phyloP scores from a whole-genome alignment of 2,113 vertebrate species.

The Chaetorhynchus papuensis region DNA sequence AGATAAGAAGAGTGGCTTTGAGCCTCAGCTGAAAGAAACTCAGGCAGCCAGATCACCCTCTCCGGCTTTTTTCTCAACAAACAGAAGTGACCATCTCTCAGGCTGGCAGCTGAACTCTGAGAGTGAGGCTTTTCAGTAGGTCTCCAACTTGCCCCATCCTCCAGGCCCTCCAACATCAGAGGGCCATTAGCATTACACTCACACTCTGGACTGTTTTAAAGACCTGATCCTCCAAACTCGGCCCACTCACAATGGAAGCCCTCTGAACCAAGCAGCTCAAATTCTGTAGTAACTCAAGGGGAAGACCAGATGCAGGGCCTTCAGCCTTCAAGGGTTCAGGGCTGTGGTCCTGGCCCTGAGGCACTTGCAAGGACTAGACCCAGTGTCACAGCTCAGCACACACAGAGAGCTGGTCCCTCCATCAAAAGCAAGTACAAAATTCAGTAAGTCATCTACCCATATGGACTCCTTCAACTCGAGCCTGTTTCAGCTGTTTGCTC shows the following conservation, averaged over 20 bases:
- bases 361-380: background rate
- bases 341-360: background rate
- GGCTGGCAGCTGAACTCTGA: background rate
- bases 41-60: background rate
- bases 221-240: background rate
- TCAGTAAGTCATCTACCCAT: background rate
- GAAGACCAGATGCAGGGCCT: background rate
- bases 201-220: background rate
- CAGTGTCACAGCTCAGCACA: background rate
- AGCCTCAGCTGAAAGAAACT: background rate
- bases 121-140: background rate
- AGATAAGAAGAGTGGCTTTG: background rate
- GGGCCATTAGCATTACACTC: background rate
- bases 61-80: background rate
- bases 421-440: background rate
- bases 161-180: background rate
- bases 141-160: background rate
- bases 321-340: background rate
- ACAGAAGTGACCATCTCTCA: background rate
- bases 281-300: background rate
- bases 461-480: background rate
- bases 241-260: background rate
- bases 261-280: background rate
- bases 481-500: background rate
- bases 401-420: background rate